A percentile compares a stretch with the other conserved stretches of the same genome.
phyloP scores from a whole-genome alignment of 2,113 vertebrate species.

The Excalfactoria chinensis region DNA sequence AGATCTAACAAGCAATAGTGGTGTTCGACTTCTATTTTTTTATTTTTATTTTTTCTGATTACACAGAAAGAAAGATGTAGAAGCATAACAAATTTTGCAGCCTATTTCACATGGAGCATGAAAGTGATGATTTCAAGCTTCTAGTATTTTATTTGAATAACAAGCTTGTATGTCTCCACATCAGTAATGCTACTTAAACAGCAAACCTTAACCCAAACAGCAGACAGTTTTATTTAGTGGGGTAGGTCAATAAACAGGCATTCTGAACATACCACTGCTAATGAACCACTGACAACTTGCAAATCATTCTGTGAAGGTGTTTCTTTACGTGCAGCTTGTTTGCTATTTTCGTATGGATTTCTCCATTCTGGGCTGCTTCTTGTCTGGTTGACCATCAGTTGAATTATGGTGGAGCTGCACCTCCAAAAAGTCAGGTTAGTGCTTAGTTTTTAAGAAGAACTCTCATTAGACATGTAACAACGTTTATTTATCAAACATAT shows the following conservation, averaged over 20 bases:
- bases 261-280: not conserved
- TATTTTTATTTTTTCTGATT: not conserved
- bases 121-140: not conserved
- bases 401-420: not conserved
- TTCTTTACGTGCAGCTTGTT: not conserved
- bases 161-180: not conserved
- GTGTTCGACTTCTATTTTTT: not conserved
- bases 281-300: not conserved
- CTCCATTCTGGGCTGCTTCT: not conserved
- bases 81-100: not conserved
- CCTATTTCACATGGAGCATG: not conserved
- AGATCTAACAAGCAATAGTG: not conserved
- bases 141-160: not conserved
- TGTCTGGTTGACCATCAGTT: not conserved
- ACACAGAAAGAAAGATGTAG: not conserved
- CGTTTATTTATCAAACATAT: not conserved
- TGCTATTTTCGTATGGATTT: not conserved
- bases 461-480: not conserved
- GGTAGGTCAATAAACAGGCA: not conserved
- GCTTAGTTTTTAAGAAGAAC: not conserved
- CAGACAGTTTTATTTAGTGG: not conserved
- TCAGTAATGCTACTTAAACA: not conserved
- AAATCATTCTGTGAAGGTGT: not conserved
- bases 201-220: not conserved
- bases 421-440: not conserved